These are phyloP conservation scores for Melanocharis versteri DNA, from an alignment of 2,113 vertebrate species.

Conservation along the genomic window DNA sequence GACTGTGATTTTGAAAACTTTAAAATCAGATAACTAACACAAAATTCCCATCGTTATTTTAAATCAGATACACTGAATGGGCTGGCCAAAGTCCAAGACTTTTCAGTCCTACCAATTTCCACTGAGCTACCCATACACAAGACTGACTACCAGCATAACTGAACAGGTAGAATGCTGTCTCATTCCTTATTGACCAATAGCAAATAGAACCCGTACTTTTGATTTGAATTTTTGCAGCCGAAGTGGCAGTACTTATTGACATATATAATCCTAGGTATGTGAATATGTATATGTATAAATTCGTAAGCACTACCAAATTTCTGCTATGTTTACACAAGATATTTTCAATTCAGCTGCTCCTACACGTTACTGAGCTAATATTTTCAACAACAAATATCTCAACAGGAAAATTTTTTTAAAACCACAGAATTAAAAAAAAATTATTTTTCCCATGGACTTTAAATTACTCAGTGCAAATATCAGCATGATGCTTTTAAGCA, in stretches of 20 bases:
- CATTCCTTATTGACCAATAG: not conserved
- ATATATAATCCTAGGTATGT: not conserved
- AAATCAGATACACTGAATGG: not conserved
- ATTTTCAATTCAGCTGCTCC: not conserved
- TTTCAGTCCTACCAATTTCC: not conserved
- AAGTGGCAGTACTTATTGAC: not conserved
- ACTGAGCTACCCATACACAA: rapidly evolving
- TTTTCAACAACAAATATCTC: not conserved
- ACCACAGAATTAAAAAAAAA: not conserved
- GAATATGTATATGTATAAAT: not conserved
- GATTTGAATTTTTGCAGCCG: not conserved
- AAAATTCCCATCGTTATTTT: not conserved
- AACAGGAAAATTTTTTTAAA: not conserved
- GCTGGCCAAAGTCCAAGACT: not conserved
- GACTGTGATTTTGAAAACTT: not conserved
- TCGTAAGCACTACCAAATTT: not conserved
- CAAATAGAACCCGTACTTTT: not conserved
- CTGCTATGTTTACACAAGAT: not conserved
- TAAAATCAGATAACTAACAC: not conserved
- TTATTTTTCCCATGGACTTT: not conserved
- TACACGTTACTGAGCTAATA: not conserved
- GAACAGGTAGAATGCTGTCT: not conserved
- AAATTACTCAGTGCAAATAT: not conserved
- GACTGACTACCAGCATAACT: not conserved
- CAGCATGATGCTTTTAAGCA: not conserved